Conservation (phyloP, 2,797 vertebrate species). For the Danio tinwini region DNA sequence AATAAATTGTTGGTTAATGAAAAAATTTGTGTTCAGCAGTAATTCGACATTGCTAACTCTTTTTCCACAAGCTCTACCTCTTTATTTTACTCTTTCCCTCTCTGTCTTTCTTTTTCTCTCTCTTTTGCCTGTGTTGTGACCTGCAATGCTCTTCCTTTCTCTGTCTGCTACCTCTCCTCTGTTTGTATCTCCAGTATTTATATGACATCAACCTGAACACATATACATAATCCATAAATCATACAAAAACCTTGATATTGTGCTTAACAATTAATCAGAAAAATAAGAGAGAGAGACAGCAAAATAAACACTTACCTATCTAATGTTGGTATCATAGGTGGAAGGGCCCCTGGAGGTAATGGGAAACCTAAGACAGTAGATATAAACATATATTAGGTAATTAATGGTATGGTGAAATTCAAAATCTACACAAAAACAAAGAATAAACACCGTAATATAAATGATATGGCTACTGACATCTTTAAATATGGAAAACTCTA, state of each 20-base stretch:
- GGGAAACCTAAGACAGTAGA: slow-evolving; percentile 57
- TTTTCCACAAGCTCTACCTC: not conserved
- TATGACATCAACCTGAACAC: slow-evolving; percentile 25
- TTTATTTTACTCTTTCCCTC: not conserved
- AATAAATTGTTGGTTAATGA: no score
- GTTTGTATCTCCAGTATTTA: slow-evolving; percentile 36
- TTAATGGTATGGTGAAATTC: slow-evolving; percentile 12
- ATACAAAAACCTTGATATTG: slow-evolving; percentile 2
- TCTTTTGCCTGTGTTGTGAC: slow-evolving; percentile 39
- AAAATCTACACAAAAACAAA: not conserved
- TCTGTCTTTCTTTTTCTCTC: slow-evolving; percentile 20
- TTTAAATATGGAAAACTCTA: no score
- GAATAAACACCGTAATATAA: not conserved
- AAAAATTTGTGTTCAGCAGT: not conserved
- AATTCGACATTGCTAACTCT: not conserved
- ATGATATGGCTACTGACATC: no score
- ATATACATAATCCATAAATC: slow-evolving; percentile 30
- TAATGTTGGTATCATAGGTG: slow-evolving; percentile 16
- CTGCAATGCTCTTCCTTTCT: not conserved
- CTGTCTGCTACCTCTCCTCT: slow-evolving; percentile 42
- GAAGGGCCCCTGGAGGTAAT: slow-evolving; percentile 30
- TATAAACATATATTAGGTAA: slow-evolving; percentile 30
- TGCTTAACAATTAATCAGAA: not conserved
- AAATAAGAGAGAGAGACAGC: not conserved
- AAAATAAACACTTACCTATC: slow-evolving; percentile 65